Evolutionary conservation across 2,888 invertebrate genomes (phyloP).

Genomic region (Caenorhabditis sp.): DNA sequence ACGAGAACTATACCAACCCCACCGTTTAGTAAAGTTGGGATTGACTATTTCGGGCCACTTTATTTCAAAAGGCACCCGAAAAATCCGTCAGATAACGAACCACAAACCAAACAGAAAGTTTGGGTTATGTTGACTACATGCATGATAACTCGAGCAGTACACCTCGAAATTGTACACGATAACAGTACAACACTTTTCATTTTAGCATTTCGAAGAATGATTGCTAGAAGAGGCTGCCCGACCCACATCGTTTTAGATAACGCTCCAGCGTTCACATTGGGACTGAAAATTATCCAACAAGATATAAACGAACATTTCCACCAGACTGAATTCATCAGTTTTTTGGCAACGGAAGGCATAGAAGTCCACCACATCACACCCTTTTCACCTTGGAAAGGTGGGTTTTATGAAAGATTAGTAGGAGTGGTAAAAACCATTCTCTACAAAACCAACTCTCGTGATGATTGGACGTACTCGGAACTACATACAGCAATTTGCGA

Average conservation of each 20-base stretch:
- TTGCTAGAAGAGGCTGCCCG: slow-evolving; percentile 20
- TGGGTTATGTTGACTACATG: slow-evolving; percentile 14
- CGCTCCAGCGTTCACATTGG: slow-evolving; percentile 10
- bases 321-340: too few relatives aligned
- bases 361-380: background rate
- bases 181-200: slow-evolving; percentile 10
- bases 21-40: slow-evolving; percentile 14
- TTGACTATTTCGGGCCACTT: slow-evolving; percentile 21
- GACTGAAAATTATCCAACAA: background rate
- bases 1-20: slow-evolving; percentile 2
- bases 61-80: too few relatives aligned
- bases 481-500: background rate
- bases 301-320: background rate
- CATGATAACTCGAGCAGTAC: slow-evolving; percentile 11
- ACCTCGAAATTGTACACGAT: slow-evolving; percentile 15
- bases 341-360: background rate
- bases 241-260: slow-evolving; percentile 12
- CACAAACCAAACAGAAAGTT: background rate
- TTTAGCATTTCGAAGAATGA: slow-evolving; percentile 9
- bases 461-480: background rate
- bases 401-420: slow-evolving; percentile 1
- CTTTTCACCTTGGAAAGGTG: slow-evolving; percentile 1
- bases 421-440: background rate
- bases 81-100: too few relatives aligned
- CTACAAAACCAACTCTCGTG: background rate